Base-by-base conservation (phyloP, 2,113 vertebrate species). In the Nicator chloris region DNA sequence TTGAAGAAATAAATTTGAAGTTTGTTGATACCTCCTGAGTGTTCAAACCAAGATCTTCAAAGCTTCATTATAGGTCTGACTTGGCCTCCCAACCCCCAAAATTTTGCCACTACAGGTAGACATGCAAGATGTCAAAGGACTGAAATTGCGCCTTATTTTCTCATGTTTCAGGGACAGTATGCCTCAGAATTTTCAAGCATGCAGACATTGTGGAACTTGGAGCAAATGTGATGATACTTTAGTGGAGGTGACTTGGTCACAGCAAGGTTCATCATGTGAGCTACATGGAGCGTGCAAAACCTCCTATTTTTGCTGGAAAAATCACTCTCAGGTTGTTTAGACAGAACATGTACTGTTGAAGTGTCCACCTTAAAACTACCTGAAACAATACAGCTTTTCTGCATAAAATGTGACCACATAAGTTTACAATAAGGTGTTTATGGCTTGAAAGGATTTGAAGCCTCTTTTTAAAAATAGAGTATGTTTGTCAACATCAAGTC, bases 1-100 rank as follows among this genome's bases (percentile, higher is more conserved):
- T 72, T 61, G 28, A 35, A 65, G 40, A 86, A 60, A 15, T 57
- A 33, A n/a, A 56, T 60, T 31, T 37, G 7, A 37, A 57, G 23
- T 73, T 35, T 45, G 7, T 61, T 71, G 22, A 11, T 72, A 33
- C 8, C 37, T 61, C n/a, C 35, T 8, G 8, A 31, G 24, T 61
- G 42, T 92, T 81, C 5, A 6, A 83, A 10, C 22, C 27, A 45
- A 45, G 12, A 27, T 78, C 20, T 66, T 18, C 14, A 35, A 59
- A 82, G 18, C 27, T 75, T 54, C 3, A 0, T 51, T 70, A 2
- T 13, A 57, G 16, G 4, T 10, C 59, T 59, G 50, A 37, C 31
- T 49, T 2, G 0, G 4, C 14, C 45, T 31, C 16, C 33, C 57
- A 85, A 15, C 19, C 22, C 13, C 0, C 2, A 28, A 51, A 44